Percentiles rank a stretch among this genome's conserved stretches.
Conservation (phyloP, 64 coral and sea anemone genomes). For the Trachythela sp. region DNA sequence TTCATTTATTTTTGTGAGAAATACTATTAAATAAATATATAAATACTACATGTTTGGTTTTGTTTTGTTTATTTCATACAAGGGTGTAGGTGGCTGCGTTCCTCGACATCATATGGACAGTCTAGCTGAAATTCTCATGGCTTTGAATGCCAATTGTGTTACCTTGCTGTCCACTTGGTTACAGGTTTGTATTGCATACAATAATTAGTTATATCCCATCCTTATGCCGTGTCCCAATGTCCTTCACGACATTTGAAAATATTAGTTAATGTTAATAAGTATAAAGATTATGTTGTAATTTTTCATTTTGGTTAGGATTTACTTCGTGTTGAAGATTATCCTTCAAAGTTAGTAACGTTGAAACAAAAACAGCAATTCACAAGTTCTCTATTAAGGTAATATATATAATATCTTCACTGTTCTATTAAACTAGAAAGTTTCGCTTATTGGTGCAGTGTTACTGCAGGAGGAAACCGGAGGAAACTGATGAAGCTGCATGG, state of each 20-base stretch:
- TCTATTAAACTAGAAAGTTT: not conserved
- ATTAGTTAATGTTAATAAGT: no score
- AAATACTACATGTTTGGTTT: not conserved
- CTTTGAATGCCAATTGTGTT: conserved; percentile 66
- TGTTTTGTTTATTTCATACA: not conserved
- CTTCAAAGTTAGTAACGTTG: conserved; percentile 72
- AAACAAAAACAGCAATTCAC: conserved; percentile 85
- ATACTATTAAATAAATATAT: no score
- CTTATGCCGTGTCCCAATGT: not conserved
- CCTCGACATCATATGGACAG: conserved; percentile 61
- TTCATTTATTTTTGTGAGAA: no score
- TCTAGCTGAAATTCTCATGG: conserved; percentile 76
- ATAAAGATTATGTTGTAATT: no score
- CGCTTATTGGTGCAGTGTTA: no score
- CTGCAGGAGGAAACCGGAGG: no score
- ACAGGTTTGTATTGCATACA: conserved; percentile 74
- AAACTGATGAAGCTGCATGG: no score
- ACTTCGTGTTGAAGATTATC: conserved; percentile 78
- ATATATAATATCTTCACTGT: not conserved
- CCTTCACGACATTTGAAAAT: not conserved
- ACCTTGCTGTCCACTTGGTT: conserved; percentile 73
- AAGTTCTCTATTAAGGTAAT: conserved; percentile 65
- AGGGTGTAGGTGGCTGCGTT: conserved; percentile 77
- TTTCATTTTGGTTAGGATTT: conserved; percentile 36
- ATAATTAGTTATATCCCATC: not conserved